Conservation (phyloP, 2,888 invertebrate species). For the Harpalus rubripes region DNA sequence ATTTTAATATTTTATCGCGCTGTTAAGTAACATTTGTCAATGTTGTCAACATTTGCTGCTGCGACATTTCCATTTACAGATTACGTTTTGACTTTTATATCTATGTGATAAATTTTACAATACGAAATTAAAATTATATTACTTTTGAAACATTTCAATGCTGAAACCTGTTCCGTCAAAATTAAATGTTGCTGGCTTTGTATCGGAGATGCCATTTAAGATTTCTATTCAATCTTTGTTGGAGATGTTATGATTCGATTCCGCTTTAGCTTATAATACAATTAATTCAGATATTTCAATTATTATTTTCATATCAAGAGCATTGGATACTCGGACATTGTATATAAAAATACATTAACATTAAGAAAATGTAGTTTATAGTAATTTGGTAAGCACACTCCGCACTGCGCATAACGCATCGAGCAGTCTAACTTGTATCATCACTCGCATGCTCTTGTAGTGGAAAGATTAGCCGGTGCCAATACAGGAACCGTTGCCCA, state of each 20-base stretch:
- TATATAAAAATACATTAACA: too few relatives aligned
- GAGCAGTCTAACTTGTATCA: too few relatives aligned
- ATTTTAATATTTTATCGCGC: slow-evolving; percentile 11
- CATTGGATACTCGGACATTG: too few relatives aligned
- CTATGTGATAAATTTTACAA: slow-evolving; percentile 1
- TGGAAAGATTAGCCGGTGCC: too few relatives aligned
- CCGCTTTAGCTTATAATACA: too few relatives aligned
- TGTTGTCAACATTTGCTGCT: not conserved
- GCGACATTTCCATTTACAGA: slow-evolving; percentile 4
- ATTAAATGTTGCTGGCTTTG: not conserved
- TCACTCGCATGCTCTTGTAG: too few relatives aligned
- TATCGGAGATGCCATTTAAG: not conserved
- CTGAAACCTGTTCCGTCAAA: not conserved
- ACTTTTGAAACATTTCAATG: not conserved
- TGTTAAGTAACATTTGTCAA: slow-evolving; percentile 2
- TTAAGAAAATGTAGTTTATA: too few relatives aligned
- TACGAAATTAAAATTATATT: not conserved
- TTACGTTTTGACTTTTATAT: not conserved
- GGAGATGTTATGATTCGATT: not conserved
- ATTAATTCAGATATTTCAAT: too few relatives aligned
- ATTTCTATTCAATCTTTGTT: not conserved
- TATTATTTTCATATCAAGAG: too few relatives aligned
- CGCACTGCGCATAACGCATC: too few relatives aligned
- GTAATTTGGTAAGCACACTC: too few relatives aligned
- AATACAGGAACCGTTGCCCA: too few relatives aligned